Conservation (phyloP, 2,888 invertebrate genomes). For the Calliphora vomitoria region DNA sequence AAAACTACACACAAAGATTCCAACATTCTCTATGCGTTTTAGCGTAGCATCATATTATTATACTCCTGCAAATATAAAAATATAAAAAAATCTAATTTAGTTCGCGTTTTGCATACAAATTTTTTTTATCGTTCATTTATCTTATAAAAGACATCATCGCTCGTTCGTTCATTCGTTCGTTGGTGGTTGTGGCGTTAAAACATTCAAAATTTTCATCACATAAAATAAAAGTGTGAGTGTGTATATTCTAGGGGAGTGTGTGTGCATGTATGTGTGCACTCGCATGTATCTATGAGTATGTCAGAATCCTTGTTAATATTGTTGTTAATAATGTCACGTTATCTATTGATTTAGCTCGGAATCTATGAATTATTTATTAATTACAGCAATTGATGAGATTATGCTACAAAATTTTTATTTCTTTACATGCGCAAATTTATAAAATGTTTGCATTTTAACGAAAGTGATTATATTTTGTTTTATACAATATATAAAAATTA, state of each 20-base stretch:
- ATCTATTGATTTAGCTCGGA: conserved; percentile 82
- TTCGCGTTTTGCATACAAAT: conserved; percentile 84
- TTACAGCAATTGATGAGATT: conserved; percentile 76
- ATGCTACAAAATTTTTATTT: conserved; percentile 27
- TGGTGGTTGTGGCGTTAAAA: conserved; percentile 30
- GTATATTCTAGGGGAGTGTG: conserved; percentile 37
- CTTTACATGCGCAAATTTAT: conserved; percentile 23
- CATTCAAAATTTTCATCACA: conserved; percentile 61
- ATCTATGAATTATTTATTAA: conserved; percentile 82
- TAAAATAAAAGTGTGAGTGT: conserved; percentile 31
- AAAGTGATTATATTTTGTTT: background rate
- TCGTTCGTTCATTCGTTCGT: conserved; percentile 1
- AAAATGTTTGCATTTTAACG: conserved; percentile 5
- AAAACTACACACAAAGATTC: conserved; percentile 41
- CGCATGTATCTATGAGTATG: background rate
- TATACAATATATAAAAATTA: background rate
- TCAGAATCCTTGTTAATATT: conserved; percentile 57
- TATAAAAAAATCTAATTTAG: conserved; percentile 82
- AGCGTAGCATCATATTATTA: background rate
- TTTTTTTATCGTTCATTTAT: conserved; percentile 72
- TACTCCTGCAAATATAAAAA: conserved; percentile 42
- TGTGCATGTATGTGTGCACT: conserved; percentile 27
- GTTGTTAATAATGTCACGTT: conserved; percentile 82
- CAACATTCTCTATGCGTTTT: conserved; percentile 45
- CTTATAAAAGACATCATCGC: conserved; percentile 42